Base-by-base conservation (phyloP, 1,140 invertebrate genomes). In the Hypsibius dujardini region DNA sequence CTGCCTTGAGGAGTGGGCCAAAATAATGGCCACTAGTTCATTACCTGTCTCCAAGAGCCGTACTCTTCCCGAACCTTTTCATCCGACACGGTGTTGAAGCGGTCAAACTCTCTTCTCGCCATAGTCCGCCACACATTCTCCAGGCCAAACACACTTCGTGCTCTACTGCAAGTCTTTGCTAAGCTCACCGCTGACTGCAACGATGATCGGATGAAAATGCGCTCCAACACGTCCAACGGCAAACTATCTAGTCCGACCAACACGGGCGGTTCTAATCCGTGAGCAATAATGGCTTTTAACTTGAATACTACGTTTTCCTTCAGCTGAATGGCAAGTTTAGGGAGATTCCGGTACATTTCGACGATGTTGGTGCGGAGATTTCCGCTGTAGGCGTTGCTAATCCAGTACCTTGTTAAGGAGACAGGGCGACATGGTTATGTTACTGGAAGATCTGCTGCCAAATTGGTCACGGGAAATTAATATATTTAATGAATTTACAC, bases 301-400 rank as follows among this genome's bases (percentile, higher is more conserved):
- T 12, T 12, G 3, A 15, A 45, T 12, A 67, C 62, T 7, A 67
- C 3, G 12, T 12, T 45, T 15, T 67, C 62, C 42, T 67, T 67
- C 12, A 67, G 12, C 62, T 15, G 12, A 3, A 3, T 12, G 12
- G 12, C 42, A 12, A 67, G 42, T 42, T 15, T 3, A 42, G 12
- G 62, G 3, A 67, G 62, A 42, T 67, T 45, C 62, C 62, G 12
- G 62, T 67, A 67, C 62, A 67, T 67, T 42, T 67, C 62, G 12
- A 67, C 62, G 12, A 67, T 42, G 45, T 67, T 42, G 3, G 12
- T 15, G 12, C 62, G 62, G 12, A 67, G 62, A 3, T 12, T 15
- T 67, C 62, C 62, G 45, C 62, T 42, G 42, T 67, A 67, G 12
- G 62, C 62, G 62, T 67, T 67, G 42, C 62, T 67, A 42, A 67